A percentile compares a stretch with the other conserved stretches of the same genome.
Evolutionary conservation across 2,113 vertebrate species (phyloP).

Genomic region (Litocranius walleri): DNA sequence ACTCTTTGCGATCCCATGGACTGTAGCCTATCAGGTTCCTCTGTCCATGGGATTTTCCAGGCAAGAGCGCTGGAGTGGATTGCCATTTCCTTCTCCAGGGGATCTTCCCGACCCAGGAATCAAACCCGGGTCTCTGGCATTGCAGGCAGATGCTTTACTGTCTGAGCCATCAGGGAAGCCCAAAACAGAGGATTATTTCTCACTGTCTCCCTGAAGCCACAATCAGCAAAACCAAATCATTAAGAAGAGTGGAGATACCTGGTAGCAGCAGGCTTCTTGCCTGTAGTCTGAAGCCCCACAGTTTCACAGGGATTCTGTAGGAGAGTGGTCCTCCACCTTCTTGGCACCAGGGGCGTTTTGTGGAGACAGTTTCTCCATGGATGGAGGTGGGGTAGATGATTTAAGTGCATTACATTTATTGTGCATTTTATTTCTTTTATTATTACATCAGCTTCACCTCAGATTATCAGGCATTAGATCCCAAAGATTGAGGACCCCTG

Average conservation of each 20-base stretch:
- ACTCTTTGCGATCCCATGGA: no score
- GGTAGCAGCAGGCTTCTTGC: neutral
- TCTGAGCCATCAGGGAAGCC: no score
- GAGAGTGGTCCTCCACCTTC: neutral
- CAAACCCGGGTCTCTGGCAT: fast-evolving
- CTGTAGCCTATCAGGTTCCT: no score
- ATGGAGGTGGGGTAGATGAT: neutral
- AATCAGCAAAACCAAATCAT: neutral
- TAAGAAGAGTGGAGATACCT: neutral
- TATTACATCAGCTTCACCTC: neutral
- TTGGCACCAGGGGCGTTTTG: neutral
- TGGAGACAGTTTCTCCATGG: neutral
- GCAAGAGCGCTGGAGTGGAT: no score
- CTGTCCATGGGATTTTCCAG: no score
- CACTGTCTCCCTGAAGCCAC: neutral
- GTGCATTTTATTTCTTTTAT: neutral
- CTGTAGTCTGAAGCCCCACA: neutral
- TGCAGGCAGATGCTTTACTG: no score
- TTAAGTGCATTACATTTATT: neutral
- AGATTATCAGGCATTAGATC: neutral
- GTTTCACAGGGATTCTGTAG: neutral
- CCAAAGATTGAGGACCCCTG: neutral
- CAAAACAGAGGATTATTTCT: neutral
- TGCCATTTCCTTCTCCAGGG: no score
- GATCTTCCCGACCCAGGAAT: no score